phyloP scores from a whole-genome alignment of 2,113 vertebrate genomes.

The Tragelaphus strepsiceros region DNA sequence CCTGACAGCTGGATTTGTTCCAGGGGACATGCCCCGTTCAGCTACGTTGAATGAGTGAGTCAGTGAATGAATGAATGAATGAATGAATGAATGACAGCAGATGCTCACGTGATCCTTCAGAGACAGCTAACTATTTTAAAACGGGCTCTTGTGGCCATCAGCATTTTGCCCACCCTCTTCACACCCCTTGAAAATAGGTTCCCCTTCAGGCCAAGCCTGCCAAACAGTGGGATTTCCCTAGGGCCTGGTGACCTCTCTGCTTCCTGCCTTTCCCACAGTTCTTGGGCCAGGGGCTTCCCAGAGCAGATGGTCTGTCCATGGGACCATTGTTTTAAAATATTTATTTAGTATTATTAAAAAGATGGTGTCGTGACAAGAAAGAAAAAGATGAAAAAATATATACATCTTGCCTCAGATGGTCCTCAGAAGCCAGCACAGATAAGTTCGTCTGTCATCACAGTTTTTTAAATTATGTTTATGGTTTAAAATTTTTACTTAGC shows the following conservation, averaged over 20 bases:
- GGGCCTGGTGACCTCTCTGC: background rate
- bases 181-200: background rate
- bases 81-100: background rate
- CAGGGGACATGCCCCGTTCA: rapidly evolving
- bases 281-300: conserved; percentile 70
- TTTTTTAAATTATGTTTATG: background rate
- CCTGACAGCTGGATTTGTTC: rapidly evolving
- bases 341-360: conserved; percentile 13
- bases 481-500: background rate
- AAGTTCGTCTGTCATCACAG: rapidly evolving
- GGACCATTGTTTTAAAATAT: conserved; percentile 35
- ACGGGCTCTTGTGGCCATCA: background rate
- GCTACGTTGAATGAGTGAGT: rapidly evolving
- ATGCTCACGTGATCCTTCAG: background rate
- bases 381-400: background rate
- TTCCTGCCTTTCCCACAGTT: conserved; percentile 57
- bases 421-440: background rate
- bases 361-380: background rate
- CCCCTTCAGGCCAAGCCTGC: background rate
- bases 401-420: background rate
- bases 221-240: conserved; percentile 37
- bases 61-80: background rate
- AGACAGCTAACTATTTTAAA: background rate
- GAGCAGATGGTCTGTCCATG: conserved; percentile 10
- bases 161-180: background rate